Evolutionary conservation across 2,888 invertebrate species (phyloP).

Genomic region (Thumatha senex): DNA sequence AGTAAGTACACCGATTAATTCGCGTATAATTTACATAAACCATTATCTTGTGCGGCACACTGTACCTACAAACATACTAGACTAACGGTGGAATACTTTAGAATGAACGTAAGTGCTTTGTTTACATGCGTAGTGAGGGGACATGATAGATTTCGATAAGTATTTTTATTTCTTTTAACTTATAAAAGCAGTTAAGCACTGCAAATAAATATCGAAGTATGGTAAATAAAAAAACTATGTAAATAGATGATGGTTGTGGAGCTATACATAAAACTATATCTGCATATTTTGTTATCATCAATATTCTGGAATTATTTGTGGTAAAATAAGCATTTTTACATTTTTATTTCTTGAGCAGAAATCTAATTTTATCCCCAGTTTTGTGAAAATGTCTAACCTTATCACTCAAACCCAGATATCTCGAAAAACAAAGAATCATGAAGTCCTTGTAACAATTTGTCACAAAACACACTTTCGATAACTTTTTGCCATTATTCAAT

Average conservation of each 20-base stretch:
- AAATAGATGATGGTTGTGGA: no score
- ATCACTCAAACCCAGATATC: constrained; percentile 29
- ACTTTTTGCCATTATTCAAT: constrained; percentile 23
- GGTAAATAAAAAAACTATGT: no score
- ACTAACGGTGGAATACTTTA: constrained; percentile 66
- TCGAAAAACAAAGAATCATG: constrained; percentile 23
- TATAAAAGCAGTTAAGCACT: not conserved
- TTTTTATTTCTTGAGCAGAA: not conserved
- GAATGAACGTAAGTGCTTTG: constrained; percentile 56
- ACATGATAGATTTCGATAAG: constrained; percentile 7
- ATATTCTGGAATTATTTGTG: no score
- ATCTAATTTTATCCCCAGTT: not conserved
- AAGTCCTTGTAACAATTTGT: constrained; percentile 68
- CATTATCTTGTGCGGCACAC: constrained; percentile 29
- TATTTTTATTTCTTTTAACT: not conserved
- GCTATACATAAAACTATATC: no score
- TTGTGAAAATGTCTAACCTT: constrained; percentile 9
- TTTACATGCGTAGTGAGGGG: constrained; percentile 45
- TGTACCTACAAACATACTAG: constrained; percentile 34
- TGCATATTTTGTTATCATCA: no score
- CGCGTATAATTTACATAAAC: constrained; percentile 30
- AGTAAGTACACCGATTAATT: constrained; percentile 16
- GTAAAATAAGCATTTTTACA: no score
- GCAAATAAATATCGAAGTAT: no score
- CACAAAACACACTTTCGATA: constrained; percentile 59